Evolutionary conservation across 2,797 vertebrate genomes (phyloP), one percentile per base, ranked within the genome.

Genomic region (Brachyrhaphis roseni): DNA sequence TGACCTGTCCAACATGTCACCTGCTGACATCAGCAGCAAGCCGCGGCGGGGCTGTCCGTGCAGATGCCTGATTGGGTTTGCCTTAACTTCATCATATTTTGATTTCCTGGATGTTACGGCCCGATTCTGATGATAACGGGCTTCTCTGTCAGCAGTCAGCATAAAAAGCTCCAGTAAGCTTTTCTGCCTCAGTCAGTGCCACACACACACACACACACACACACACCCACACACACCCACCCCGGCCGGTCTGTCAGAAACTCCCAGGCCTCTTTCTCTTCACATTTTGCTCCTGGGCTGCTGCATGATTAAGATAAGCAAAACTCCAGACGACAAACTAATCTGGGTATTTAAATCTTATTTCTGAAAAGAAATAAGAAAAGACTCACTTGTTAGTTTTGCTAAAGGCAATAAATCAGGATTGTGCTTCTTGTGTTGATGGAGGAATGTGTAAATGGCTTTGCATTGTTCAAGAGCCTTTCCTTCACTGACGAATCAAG

Each of bases 61-160:
- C 55, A 51, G 55, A 66, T 45, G 39, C 72, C 64, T 62, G 64
- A 68, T 26, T 68, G 78, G 31, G 5, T 7, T 47, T 18, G 0
- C 70, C 59, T 76, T 81, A 43, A 83, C 83, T 82, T 87, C 36
- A 81, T 85, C 90, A 88, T 72, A 81, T 85, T 87, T 82, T 88
- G 83, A 88, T 93, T 88, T 90, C 82, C 88, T 91, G 66, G 77
- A 88, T 78, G 85, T 89, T 88, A 81, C 36, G 39, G 72, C 74
- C 85, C 77, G 78, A 85, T 89, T 84, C 36, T 88, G 86, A 87
- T 83, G 90, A 90, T 90, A 90, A 90, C 84, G 53, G 79, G 64
- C 11, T 34, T 18, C n/a, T 85, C 86, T 34, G 90, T 91, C 90
- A 91, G 90, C 91, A 90, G 62, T 90, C 84, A 84, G 79, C 79